Percentiles rank a stretch among this genome's conserved stretches.
Evolutionary conservation across 2,113 vertebrate species (phyloP).

Genomic region (Datnioides undecimradiatus): DNA sequence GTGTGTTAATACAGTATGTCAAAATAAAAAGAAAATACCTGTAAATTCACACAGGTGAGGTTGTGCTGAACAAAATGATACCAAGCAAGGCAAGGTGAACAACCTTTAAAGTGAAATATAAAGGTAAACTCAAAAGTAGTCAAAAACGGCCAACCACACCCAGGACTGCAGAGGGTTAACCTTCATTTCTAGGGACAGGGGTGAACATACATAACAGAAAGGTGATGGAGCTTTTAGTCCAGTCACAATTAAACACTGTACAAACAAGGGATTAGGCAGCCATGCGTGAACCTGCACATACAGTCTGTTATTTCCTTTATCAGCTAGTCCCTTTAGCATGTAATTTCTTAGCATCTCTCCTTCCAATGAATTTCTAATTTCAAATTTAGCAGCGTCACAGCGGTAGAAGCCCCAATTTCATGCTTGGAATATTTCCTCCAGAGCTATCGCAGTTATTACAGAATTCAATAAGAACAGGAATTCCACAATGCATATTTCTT

Average conservation of each 20-base stretch:
- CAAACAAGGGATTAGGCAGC: slow-evolving; percentile 19
- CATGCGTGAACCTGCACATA: slow-evolving; percentile 3
- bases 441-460: slow-evolving; percentile 67
- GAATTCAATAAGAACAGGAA: slow-evolving; percentile 69
- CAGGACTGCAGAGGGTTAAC: too few relatives aligned
- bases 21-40: too few relatives aligned
- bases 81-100: too few relatives aligned
- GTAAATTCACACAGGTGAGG: too few relatives aligned
- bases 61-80: too few relatives aligned
- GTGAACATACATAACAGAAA: background rate
- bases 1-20: too few relatives aligned
- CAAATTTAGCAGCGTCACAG: slow-evolving; percentile 55
- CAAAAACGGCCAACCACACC: too few relatives aligned
- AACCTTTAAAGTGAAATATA: too few relatives aligned
- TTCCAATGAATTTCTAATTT: slow-evolving; percentile 60
- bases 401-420: slow-evolving; percentile 68
- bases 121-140: too few relatives aligned
- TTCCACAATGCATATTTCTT: slow-evolving; percentile 65
- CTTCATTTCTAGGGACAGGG: too few relatives aligned
- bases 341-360: slow-evolving; percentile 39
- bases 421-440: slow-evolving; percentile 69
- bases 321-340: slow-evolving; percentile 25
- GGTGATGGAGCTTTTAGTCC: background rate
- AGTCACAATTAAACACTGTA: background rate
- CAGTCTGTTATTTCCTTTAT: slow-evolving; percentile 47